These are phyloP conservation scores for Temnothorax rugatulus DNA, from an alignment of 2,888 invertebrate genomes.

Conservation along the genomic window DNA sequence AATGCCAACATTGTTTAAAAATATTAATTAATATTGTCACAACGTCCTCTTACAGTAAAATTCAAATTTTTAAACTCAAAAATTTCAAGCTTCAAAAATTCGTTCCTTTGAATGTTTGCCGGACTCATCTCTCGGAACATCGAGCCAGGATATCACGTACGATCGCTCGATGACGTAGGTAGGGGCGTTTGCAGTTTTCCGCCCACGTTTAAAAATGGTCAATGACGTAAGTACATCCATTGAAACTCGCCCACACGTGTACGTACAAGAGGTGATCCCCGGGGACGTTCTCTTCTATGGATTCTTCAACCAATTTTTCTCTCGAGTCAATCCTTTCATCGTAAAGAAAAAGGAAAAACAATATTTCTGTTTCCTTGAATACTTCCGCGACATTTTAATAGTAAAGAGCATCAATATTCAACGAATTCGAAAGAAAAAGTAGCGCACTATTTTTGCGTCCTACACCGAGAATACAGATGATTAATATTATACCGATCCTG, in stretches of 20 bases:
- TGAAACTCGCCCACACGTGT: constrained; percentile 30
- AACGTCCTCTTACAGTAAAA: neutral
- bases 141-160: neutral
- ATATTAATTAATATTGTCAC: neutral
- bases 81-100: neutral
- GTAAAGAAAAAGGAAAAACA: neutral
- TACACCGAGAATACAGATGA: neutral
- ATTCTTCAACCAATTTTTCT: neutral
- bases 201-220: constrained; percentile 21
- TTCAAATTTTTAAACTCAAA: neutral
- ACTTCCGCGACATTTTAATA: neutral
- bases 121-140: neutral
- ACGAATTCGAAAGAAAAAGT: neutral
- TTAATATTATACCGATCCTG: neutral
- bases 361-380: neutral
- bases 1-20: neutral
- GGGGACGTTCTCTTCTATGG: neutral
- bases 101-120: constrained; percentile 2
- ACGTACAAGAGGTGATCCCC: neutral
- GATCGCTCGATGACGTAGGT: constrained; percentile 29
- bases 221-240: constrained; percentile 39
- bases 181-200: constrained; percentile 7
- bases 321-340: neutral
- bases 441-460: neutral
- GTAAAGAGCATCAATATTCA: neutral